Evolutionary conservation across 2,888 invertebrate species (phyloP).

Genomic region (Ectropis crepuscularia): DNA sequence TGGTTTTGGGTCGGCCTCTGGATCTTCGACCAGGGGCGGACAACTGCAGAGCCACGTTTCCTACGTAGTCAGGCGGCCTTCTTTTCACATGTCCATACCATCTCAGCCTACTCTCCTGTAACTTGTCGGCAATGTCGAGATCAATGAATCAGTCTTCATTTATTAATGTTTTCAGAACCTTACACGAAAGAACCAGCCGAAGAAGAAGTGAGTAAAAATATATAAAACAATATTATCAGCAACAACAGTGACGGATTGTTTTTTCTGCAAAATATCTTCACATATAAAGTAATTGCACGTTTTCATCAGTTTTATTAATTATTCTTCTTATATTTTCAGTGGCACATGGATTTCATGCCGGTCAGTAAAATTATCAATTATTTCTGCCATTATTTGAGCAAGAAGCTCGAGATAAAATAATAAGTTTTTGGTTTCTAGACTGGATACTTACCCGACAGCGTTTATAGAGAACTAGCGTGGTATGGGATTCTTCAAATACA

Average conservation of each 20-base stretch:
- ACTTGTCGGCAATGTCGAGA: too few relatives aligned
- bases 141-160: not conserved
- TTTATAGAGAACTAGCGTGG: slow-evolving; percentile 79
- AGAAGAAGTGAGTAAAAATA: slow-evolving; percentile 65
- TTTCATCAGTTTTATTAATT: slow-evolving; percentile 5
- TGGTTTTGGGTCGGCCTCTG: too few relatives aligned
- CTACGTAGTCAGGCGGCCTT: too few relatives aligned
- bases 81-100: too few relatives aligned
- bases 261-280: too few relatives aligned
- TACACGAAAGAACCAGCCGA: slow-evolving; percentile 59
- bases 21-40: too few relatives aligned
- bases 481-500: slow-evolving; percentile 79
- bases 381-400: not conserved
- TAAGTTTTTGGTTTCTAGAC: slow-evolving; percentile 55
- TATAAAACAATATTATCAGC: too few relatives aligned
- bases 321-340: slow-evolving; percentile 55
- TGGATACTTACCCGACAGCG: slow-evolving; percentile 77
- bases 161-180: slow-evolving; percentile 47
- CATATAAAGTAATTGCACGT: not conserved
- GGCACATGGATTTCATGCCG: slow-evolving; percentile 81
- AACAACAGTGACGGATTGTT: too few relatives aligned
- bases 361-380: slow-evolving; percentile 52
- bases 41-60: too few relatives aligned
- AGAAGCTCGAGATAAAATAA: too few relatives aligned
- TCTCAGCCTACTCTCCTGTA: too few relatives aligned